Conservation (phyloP, 2,113 vertebrate genomes). For the Rousettus leschenaultii region DNA sequence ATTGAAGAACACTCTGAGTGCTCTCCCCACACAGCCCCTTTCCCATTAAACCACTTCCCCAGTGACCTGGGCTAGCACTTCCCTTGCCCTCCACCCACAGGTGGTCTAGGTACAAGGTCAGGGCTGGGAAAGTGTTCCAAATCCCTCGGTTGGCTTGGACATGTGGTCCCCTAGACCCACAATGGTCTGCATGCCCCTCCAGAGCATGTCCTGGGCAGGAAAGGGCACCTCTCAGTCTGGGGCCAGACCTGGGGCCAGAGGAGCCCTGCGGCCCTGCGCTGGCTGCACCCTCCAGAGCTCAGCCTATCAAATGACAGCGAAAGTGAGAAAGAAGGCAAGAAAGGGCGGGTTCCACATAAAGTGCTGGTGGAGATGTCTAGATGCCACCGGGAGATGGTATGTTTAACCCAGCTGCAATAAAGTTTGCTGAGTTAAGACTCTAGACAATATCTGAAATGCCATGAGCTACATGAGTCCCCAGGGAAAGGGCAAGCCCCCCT, state of each 20-base stretch:
- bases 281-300: not conserved
- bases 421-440: not conserved
- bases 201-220: not conserved
- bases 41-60: not conserved
- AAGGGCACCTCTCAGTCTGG: fast-evolving
- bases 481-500: not conserved
- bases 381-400: not conserved
- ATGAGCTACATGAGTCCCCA: no score
- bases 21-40: not conserved
- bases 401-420: not conserved
- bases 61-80: not conserved
- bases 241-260: not conserved
- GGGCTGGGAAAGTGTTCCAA: not conserved
- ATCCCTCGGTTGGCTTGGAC: not conserved
- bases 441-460: not conserved
- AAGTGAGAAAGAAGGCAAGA: not conserved
- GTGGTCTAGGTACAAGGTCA: not conserved
- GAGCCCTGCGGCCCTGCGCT: fast-evolving
- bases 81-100: not conserved
- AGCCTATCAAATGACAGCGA: fast-evolving
- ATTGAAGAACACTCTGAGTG: fast-evolving
- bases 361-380: not conserved
- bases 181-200: no score
- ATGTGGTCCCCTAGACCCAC: not conserved
- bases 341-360: no score